phyloP scores from a whole-genome alignment of 2,797 vertebrate species.

The Tangara arthus region DNA sequence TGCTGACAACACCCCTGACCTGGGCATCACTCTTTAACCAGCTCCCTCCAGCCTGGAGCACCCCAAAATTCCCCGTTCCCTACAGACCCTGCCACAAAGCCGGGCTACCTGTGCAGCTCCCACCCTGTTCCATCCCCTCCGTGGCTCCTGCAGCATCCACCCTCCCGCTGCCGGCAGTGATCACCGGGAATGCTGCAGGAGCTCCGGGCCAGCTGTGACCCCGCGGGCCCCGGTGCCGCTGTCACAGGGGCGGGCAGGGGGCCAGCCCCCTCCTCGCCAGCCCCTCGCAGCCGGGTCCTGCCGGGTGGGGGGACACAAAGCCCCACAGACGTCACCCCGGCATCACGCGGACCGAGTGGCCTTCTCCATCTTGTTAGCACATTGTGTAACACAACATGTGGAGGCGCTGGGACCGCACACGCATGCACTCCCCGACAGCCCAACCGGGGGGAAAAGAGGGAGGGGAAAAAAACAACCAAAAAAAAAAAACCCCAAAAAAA shows the following conservation, averaged over 20 bases:
- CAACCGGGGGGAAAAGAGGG: neutral
- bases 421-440: constrained; percentile 31
- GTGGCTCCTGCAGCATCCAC: neutral
- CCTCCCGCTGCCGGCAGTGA: accelerated
- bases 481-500: accelerated
- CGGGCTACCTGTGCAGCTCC: neutral
- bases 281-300: neutral
- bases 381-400: constrained; percentile 63
- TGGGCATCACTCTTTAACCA: neutral
- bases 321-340: constrained; percentile 25
- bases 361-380: constrained; percentile 63
- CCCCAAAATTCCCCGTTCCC: neutral
- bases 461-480: accelerated
- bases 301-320: neutral
- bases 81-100: neutral
- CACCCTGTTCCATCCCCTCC: neutral
- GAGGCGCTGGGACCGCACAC: constrained; percentile 54
- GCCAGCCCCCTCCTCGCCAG: neutral
- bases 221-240: neutral
- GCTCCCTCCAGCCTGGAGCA: neutral
- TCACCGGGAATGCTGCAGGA: neutral
- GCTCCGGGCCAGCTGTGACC: neutral
- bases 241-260: neutral
- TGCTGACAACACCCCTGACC: accelerated
- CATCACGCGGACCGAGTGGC: constrained; percentile 36